These are phyloP conservation scores for Graphium colonna DNA, from an alignment of 2,888 invertebrate species.

Conservation along the genomic window DNA sequence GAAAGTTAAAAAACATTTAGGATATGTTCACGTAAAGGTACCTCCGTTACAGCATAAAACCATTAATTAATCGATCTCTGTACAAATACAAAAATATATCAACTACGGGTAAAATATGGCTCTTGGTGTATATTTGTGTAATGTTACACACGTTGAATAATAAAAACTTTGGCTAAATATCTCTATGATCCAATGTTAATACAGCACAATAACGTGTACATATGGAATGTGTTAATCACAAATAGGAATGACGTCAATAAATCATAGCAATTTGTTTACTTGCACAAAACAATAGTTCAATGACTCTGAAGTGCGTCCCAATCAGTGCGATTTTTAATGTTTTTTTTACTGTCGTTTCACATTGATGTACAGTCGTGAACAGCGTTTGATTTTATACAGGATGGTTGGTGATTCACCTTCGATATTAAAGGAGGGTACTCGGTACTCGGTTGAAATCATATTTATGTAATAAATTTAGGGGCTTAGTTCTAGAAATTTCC, in stretches of 20 bases:
- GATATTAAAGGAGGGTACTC: no score
- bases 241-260: slow-evolving; percentile 25
- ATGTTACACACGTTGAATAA: slow-evolving; percentile 39
- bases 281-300: not conserved
- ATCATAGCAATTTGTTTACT: not conserved
- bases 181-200: slow-evolving; percentile 17
- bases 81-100: slow-evolving; percentile 71
- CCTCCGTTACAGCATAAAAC: slow-evolving; percentile 41
- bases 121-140: slow-evolving; percentile 41
- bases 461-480: no score
- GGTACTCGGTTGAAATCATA: no score
- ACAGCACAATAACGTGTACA: slow-evolving; percentile 29
- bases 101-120: slow-evolving; percentile 62
- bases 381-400: no score
- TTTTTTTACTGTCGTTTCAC: no score
- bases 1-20: slow-evolving; percentile 26
- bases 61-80: slow-evolving; percentile 53
- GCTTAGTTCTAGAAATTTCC: no score
- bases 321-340: no score
- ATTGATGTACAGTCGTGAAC: no score
- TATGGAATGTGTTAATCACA: slow-evolving; percentile 69
- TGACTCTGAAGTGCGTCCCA: slow-evolving; percentile 16
- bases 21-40: slow-evolving; percentile 44
- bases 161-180: slow-evolving; percentile 44
- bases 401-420: no score